These are phyloP conservation scores for Caenorhabditis panamensis DNA, from an alignment of 2,888 invertebrate genomes.

Conservation along the genomic window DNA sequence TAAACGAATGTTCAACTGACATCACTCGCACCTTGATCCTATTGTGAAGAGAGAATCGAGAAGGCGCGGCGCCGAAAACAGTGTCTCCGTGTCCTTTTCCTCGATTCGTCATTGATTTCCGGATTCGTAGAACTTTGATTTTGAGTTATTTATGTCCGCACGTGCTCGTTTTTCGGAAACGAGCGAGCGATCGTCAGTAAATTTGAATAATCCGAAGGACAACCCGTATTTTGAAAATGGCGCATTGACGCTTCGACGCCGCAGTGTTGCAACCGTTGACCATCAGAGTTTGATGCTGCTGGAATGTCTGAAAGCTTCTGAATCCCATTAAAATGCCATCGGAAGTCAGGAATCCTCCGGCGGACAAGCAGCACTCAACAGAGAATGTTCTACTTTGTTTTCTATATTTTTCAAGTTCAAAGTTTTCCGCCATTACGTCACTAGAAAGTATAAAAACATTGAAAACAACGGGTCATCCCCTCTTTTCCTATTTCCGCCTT, in stretches of 20 bases:
- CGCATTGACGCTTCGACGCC: background rate
- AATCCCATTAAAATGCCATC: background rate
- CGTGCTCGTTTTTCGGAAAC: constrained; percentile 1
- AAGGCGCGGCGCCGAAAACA: no score
- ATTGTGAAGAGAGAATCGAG: background rate
- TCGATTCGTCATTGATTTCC: constrained; percentile 8
- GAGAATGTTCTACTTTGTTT: background rate
- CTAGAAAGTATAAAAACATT: background rate
- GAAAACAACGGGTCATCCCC: background rate
- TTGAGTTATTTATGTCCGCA: background rate
- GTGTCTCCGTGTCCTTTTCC: no score
- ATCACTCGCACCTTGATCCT: constrained; percentile 50
- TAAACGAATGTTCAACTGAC: constrained; percentile 20
- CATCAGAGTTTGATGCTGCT: background rate
- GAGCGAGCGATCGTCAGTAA: no score
- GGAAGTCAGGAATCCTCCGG: no score
- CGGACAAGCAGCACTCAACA: no score
- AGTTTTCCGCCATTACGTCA: background rate
- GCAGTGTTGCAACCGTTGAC: background rate
- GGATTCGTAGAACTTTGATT: constrained; percentile 17
- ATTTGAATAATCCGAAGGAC: constrained; percentile 14
- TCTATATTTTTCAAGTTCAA: background rate
- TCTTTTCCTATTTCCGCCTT: constrained; percentile 2
- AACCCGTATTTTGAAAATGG: constrained; percentile 10
- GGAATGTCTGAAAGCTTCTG: background rate